Conservation (phyloP, 1,140 invertebrate genomes). For the Anastrepha ludens region DNA sequence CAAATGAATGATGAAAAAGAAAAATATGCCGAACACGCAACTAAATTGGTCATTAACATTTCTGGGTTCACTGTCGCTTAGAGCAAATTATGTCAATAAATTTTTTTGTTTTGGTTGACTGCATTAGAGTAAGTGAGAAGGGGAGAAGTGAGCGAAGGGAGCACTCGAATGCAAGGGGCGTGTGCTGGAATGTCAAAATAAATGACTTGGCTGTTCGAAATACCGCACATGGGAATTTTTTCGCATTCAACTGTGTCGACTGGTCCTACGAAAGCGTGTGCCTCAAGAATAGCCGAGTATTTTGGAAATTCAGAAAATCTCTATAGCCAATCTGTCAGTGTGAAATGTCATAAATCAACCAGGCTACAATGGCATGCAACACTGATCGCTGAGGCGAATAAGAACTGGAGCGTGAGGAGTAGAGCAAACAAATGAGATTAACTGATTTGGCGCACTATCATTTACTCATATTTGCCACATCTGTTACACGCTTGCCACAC, state of each 20-base stretch:
- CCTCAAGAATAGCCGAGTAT: background rate
- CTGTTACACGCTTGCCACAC: conserved; percentile 2
- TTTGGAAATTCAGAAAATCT: background rate
- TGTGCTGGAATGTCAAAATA: conserved; percentile 26
- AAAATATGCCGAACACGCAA: background rate
- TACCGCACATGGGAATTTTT: conserved; percentile 1
- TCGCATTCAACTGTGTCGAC: background rate
- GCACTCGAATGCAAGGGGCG: background rate
- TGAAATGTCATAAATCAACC: conserved; percentile 20
- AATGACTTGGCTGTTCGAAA: background rate
- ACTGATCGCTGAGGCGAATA: background rate
- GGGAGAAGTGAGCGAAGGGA: background rate
- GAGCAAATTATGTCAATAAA: conserved; percentile 19
- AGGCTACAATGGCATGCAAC: background rate
- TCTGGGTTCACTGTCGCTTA: background rate
- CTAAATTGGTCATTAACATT: conserved; percentile 30
- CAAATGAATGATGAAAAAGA: background rate
- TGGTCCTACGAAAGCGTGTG: background rate
- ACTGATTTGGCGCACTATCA: background rate
- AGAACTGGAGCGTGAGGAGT: background rate
- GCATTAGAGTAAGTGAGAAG: background rate
- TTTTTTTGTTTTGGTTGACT: background rate
- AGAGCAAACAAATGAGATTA: conserved; percentile 17
- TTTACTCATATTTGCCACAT: conserved; percentile 2
- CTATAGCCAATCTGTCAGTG: background rate